Conservation (phyloP, 2,797 vertebrate genomes). For the Miichthys miiuy region DNA sequence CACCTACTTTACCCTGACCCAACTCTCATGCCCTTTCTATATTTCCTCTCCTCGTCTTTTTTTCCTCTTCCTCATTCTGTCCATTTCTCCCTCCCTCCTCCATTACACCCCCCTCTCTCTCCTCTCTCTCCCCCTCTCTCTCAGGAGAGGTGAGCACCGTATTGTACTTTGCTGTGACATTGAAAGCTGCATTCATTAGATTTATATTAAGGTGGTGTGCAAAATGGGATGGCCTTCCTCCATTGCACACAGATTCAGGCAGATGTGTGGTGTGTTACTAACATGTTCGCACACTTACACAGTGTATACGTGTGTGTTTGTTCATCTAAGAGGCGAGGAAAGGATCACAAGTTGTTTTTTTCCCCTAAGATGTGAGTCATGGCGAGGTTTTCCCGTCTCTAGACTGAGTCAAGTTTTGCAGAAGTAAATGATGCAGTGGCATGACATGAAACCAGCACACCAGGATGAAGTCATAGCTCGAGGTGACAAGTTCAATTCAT, state of each 20-base stretch:
- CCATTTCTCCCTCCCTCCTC: slow-evolving; percentile 36
- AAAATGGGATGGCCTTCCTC: slow-evolving; percentile 58
- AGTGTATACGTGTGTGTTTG: background rate
- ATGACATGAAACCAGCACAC: slow-evolving; percentile 57
- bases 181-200: slow-evolving; percentile 81
- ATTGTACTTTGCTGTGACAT: slow-evolving; percentile 78
- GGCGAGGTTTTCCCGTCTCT: slow-evolving; percentile 44
- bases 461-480: slow-evolving; percentile 58
- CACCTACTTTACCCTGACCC: slow-evolving; percentile 68
- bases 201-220: slow-evolving; percentile 71
- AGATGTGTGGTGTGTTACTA: slow-evolving; percentile 26
- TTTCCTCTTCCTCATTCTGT: slow-evolving; percentile 43
- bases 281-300: slow-evolving; percentile 1
- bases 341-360: background rate
- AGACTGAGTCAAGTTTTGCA: slow-evolving; percentile 59
- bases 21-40: slow-evolving; percentile 48
- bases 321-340: background rate
- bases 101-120: slow-evolving; percentile 48
- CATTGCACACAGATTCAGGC: slow-evolving; percentile 25
- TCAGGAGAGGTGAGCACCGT: slow-evolving; percentile 72
- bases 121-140: slow-evolving; percentile 36
- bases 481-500: slow-evolving; percentile 58
- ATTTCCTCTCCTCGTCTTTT: slow-evolving; percentile 53
- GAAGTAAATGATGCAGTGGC: slow-evolving; percentile 65
- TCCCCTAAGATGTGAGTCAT: slow-evolving; percentile 53